Evolutionary conservation across 2,113 vertebrate genomes (phyloP).

Genomic region (Himantopus leucocephalus): DNA sequence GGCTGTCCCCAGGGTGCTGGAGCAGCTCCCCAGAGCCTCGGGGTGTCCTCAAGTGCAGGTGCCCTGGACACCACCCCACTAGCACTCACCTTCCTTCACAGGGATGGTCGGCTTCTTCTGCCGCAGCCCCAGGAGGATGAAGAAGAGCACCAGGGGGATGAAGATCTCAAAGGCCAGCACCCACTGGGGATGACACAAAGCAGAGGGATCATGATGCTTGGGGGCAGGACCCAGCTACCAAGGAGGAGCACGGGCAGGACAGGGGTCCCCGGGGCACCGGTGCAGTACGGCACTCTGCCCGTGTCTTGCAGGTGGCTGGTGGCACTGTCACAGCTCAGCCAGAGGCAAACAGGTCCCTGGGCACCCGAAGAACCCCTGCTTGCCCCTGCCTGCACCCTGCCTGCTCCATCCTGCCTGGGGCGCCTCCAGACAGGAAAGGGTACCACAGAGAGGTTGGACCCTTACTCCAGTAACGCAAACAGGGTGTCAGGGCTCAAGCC

Average conservation of each 20-base stretch:
- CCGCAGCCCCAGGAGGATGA: constrained; percentile 91
- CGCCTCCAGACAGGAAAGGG: not conserved
- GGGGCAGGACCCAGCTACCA: not conserved
- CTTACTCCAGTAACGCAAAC: not conserved
- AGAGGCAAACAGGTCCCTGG: not conserved
- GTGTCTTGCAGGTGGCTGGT: too few relatives aligned
- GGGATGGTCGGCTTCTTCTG: constrained; percentile 95
- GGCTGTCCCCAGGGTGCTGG: not conserved
- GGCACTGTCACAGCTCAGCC: not conserved
- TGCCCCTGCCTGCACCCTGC: not conserved
- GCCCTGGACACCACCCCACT: fast-evolving
- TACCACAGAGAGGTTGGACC: not conserved
- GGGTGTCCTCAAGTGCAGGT: not conserved
- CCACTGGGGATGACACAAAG: constrained; percentile 79
- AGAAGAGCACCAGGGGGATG: constrained; percentile 94
- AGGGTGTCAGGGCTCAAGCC: not conserved
- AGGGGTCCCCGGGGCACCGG: fast-evolving
- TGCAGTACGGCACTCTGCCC: not conserved
- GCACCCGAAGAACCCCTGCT: not conserved
- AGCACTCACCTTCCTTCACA: constrained; percentile 91
- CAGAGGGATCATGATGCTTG: not conserved
- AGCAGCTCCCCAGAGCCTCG: not conserved
- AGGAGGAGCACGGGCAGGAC: not conserved
- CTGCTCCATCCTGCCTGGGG: not conserved
- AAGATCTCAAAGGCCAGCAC: constrained; percentile 96